phyloP scores from a whole-genome alignment of 2,113 vertebrate species.

The Amphiprion percula region DNA sequence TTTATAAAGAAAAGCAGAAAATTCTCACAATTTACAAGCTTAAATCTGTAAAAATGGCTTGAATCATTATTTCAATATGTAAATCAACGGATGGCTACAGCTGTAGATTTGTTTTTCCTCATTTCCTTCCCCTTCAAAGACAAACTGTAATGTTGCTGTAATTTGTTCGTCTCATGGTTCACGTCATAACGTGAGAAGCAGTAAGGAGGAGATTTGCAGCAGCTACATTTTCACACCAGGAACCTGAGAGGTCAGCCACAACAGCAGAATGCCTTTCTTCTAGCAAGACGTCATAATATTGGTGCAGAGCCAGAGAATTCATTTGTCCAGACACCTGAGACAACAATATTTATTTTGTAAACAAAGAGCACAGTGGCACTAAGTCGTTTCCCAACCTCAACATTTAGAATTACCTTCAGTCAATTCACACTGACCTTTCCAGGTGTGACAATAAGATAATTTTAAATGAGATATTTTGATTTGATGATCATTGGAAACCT shows the following conservation, averaged over 20 bases:
- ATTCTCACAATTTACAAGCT: background rate
- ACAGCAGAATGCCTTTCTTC: background rate
- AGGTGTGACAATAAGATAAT: background rate
- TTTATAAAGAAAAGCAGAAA: background rate
- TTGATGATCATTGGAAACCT: too few relatives aligned
- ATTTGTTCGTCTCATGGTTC: too few relatives aligned
- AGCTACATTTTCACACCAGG: background rate
- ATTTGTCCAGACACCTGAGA: constrained; percentile 15
- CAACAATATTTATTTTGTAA: constrained; percentile 36
- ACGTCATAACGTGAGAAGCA: background rate
- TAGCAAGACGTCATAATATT: background rate
- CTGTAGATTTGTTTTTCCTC: background rate
- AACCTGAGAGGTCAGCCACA: background rate
- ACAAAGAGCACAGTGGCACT: constrained; percentile 3
- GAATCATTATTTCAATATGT: too few relatives aligned
- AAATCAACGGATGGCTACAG: too few relatives aligned
- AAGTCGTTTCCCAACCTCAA: background rate
- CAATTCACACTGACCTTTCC: background rate
- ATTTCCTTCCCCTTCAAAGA: background rate
- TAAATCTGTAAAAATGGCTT: background rate
- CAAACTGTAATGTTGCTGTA: background rate
- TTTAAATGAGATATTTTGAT: background rate
- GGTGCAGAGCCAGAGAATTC: background rate
- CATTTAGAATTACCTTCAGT: background rate
- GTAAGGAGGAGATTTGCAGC: background rate